Evolutionary conservation across 2,113 vertebrate genomes (phyloP).

Genomic region (Fukomys damarensis): DNA sequence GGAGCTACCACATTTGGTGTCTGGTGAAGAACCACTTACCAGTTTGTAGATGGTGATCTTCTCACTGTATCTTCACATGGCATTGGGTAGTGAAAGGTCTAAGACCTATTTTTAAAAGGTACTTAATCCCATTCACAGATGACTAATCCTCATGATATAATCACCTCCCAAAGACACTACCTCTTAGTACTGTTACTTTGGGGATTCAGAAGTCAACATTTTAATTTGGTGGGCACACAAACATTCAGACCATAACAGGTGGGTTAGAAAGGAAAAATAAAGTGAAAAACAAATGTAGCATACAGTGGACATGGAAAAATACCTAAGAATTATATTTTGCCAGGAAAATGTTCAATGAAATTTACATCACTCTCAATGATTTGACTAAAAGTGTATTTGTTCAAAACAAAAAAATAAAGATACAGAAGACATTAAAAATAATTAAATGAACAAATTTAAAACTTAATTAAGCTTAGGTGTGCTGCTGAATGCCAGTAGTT

Average conservation of each 20-base stretch:
- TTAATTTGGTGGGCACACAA: background rate
- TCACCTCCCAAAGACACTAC: background rate
- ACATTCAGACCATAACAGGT: background rate
- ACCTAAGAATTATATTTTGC: background rate
- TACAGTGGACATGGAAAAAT: background rate
- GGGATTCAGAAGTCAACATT: background rate
- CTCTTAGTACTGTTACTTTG: background rate
- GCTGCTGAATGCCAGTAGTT: background rate
- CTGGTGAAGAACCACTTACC: background rate
- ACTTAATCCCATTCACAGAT: background rate
- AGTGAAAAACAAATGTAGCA: background rate
- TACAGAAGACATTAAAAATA: background rate
- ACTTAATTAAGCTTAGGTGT: background rate
- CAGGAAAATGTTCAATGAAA: background rate
- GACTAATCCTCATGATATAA: background rate
- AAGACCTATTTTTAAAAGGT: background rate
- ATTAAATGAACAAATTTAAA: background rate
- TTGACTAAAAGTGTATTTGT: background rate
- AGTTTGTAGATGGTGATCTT: background rate
- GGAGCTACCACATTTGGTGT: background rate
- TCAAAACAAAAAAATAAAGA: background rate
- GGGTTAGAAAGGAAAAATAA: background rate
- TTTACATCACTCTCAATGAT: background rate
- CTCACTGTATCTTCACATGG: background rate
- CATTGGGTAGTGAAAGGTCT: background rate